Conservation (phyloP, 2,113 vertebrate genomes). For the Charadrius vociferus region DNA sequence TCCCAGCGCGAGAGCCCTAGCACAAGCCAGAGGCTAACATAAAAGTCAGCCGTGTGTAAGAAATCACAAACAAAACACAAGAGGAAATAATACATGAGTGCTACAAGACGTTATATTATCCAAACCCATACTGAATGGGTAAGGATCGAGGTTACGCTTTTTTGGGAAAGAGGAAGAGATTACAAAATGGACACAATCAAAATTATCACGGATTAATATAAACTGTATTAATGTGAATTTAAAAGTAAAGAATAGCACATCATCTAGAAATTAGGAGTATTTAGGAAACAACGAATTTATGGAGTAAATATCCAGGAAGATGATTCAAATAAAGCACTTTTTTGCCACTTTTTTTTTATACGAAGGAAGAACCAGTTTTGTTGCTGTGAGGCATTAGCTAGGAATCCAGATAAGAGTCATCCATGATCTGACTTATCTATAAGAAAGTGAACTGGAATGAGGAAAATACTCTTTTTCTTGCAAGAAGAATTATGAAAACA, state of each 20-base stretch:
- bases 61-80: not conserved
- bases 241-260: not conserved
- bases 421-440: not conserved
- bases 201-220: not conserved
- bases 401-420: slow-evolving; percentile 31
- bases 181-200: not conserved
- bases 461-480: not conserved
- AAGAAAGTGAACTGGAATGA: slow-evolving; percentile 44
- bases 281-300: not conserved
- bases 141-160: not conserved
- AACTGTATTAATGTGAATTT: not conserved
- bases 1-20: not conserved
- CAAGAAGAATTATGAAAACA: not conserved
- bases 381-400: slow-evolving; percentile 1
- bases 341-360: not conserved
- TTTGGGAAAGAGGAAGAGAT: not conserved
- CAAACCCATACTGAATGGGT: not conserved
- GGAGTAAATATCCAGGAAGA: not conserved
- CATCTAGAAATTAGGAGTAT: not conserved
- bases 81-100: not conserved
- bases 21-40: not conserved
- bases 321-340: not conserved
- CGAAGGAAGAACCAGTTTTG: not conserved
- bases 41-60: not conserved
- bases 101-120: not conserved